Conservation (phyloP, 2,797 vertebrate species). For the Hipposideros larvatus region DNA sequence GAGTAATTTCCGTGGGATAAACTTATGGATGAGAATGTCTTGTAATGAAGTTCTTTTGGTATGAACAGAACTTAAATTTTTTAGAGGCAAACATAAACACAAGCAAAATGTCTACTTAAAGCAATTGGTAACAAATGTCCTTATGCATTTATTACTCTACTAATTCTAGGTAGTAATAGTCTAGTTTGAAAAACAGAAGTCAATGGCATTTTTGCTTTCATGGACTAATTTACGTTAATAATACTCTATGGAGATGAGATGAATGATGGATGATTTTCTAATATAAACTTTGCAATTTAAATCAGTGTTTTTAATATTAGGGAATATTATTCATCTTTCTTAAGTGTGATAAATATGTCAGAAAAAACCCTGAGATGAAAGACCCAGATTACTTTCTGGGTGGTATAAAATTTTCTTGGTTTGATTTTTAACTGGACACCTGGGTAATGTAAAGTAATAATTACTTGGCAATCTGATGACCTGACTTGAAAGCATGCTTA, state of each 20-base stretch:
- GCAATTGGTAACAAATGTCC: background rate
- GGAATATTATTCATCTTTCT: background rate
- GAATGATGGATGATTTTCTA: background rate
- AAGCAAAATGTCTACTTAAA: background rate
- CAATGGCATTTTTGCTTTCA: background rate
- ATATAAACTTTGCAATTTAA: conserved; percentile 5
- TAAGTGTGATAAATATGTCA: background rate
- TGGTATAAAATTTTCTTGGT: background rate
- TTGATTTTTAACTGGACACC: background rate
- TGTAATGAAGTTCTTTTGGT: background rate
- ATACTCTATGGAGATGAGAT: background rate
- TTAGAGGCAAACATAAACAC: background rate
- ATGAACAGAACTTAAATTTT: background rate
- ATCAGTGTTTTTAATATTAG: background rate
- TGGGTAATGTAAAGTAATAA: background rate
- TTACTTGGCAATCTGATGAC: background rate
- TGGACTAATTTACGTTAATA: background rate
- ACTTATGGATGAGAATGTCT: background rate
- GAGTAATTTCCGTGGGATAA: background rate
- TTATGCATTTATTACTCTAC: background rate
- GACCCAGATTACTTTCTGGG: background rate
- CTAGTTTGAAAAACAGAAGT: background rate
- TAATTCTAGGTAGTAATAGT: background rate
- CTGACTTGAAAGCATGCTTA: background rate
- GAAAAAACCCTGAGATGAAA: background rate